A percentile compares a stretch with the other conserved stretches of the same genome.
Conservation (phyloP, 2,113 vertebrate species). For the Zingel zingel region DNA sequence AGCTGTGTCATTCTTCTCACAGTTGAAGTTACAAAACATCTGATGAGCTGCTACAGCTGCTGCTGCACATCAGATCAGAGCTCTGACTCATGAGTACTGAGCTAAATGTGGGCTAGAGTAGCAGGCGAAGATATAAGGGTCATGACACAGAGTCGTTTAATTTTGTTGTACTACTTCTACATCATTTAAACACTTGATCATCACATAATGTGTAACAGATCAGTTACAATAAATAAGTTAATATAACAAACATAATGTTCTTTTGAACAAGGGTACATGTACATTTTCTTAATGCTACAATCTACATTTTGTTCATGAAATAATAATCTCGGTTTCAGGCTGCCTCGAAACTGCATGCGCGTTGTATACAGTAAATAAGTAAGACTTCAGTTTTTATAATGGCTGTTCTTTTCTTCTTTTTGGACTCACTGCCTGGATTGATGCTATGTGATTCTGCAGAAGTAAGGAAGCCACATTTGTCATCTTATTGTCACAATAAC, state of each 20-base stretch:
- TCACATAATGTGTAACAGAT: not conserved
- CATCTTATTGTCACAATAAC: not conserved
- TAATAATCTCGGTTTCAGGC: not conserved
- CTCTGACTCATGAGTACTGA: slow-evolving; percentile 27
- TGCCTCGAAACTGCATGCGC: accelerated
- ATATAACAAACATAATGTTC: not conserved
- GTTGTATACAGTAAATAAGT: not conserved
- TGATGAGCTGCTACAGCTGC: slow-evolving; percentile 56
- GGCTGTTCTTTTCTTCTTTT: no score
- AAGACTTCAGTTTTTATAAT: not conserved
- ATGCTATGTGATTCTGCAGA: not conserved
- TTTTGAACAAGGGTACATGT: not conserved
- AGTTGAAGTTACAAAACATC: slow-evolving; percentile 9
- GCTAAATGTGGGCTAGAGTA: slow-evolving; percentile 30
- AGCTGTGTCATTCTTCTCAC: slow-evolving; percentile 39
- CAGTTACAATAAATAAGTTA: not conserved
- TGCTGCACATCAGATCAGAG: slow-evolving; percentile 26
- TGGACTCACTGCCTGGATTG: not conserved
- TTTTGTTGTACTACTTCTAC: not conserved
- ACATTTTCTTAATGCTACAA: not conserved
- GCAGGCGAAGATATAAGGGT: slow-evolving; percentile 12
- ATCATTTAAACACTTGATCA: not conserved
- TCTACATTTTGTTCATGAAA: not conserved
- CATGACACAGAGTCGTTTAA: slow-evolving; percentile 7
- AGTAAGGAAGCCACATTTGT: not conserved